A percentile compares a stretch with the other conserved stretches of the same genome.
Conservation (phyloP, 2,888 invertebrate genomes). For the Microdon myrmicae region DNA sequence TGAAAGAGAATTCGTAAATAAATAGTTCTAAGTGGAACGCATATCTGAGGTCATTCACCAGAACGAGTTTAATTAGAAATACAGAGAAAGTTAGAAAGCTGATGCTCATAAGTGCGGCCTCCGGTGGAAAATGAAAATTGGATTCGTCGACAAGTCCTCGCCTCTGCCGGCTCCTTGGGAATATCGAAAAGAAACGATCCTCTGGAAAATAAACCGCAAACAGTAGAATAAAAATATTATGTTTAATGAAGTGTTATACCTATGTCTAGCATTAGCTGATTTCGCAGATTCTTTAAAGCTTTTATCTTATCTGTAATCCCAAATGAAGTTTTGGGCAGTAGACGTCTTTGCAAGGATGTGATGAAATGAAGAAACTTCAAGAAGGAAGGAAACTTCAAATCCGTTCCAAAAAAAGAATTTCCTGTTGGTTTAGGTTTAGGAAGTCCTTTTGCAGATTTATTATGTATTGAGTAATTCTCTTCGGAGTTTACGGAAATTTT, state of each 20-base stretch:
- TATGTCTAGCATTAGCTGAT: conserved; percentile 73
- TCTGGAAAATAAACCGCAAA: conserved; percentile 9
- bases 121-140: conserved; percentile 81
- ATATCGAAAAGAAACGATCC: conserved; percentile 31
- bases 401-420: neutral
- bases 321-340: conserved; percentile 59
- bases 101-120: conserved; percentile 83
- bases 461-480: conserved; percentile 1
- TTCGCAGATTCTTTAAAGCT: conserved; percentile 60
- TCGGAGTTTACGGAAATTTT: conserved; percentile 47
- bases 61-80: conserved; percentile 82
- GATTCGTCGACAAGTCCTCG: conserved; percentile 67
- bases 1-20: conserved; percentile 63
- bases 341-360: conserved; percentile 59
- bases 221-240: conserved; percentile 57
- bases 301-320: conserved; percentile 63
- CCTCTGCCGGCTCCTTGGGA: conserved; percentile 54
- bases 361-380: conserved; percentile 62
- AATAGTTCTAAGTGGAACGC: too few relatives aligned
- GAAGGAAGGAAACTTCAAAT: conserved; percentile 58
- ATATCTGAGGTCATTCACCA: conserved; percentile 70
- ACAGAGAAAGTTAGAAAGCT: conserved; percentile 87
- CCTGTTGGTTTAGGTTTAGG: conserved; percentile 3
- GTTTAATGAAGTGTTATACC: conserved; percentile 67
- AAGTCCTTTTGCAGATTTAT: neutral